A percentile compares a stretch with the other conserved stretches of the same genome.
phyloP scores from a whole-genome alignment of 2,888 invertebrate species.

The Epistrophella euchroma region DNA sequence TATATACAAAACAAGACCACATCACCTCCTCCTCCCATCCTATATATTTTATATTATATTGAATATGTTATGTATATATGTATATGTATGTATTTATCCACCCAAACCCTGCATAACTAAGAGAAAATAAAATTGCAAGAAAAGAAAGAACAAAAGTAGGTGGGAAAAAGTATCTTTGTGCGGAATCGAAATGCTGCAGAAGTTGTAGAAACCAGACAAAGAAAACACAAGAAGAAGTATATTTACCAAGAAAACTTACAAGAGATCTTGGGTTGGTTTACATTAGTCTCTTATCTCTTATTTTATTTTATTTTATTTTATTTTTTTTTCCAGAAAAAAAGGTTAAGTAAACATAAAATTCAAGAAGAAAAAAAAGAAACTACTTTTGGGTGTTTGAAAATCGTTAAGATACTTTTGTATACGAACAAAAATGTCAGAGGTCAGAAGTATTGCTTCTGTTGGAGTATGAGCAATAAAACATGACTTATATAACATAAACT shows the following conservation, averaged over 20 bases:
- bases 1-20: constrained; percentile 25
- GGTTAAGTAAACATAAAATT: constrained; percentile 35
- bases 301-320: too few species aligned
- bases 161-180: constrained; percentile 60
- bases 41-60: not conserved
- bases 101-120: constrained; percentile 29
- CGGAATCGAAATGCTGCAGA: constrained; percentile 57
- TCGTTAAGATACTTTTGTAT: constrained; percentile 23
- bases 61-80: not conserved
- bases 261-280: constrained; percentile 63
- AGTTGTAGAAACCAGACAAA: constrained; percentile 66
- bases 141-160: constrained; percentile 63
- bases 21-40: constrained; percentile 28
- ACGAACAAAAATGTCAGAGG: constrained; percentile 40
- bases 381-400: constrained; percentile 32
- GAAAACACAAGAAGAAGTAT: constrained; percentile 6
- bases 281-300: constrained; percentile 55
- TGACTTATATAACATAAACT: not conserved
- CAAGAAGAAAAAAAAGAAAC: constrained; percentile 19
- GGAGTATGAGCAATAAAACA: not conserved
- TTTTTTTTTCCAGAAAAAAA: constrained; percentile 15
- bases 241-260: constrained; percentile 55
- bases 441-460: constrained; percentile 1
- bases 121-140: constrained; percentile 27
- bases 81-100: constrained; percentile 7